phyloP scores from a whole-genome alignment of 2,113 vertebrate species.

The Percina caprodes region DNA sequence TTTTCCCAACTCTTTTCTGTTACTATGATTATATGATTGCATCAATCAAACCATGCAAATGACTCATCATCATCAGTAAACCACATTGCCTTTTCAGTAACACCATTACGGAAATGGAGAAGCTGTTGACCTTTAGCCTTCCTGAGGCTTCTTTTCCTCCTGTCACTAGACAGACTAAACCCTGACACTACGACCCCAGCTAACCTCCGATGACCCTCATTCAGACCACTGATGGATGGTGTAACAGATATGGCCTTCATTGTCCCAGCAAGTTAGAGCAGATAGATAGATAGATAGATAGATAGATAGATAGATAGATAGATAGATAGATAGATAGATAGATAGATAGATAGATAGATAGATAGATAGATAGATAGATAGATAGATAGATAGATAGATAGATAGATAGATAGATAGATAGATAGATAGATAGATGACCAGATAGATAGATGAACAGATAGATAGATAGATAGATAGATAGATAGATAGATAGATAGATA shows the following conservation, averaged over 20 bases:
- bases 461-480: too few species aligned
- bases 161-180: conserved; percentile 43
- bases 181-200: conserved; percentile 49
- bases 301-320: too few species aligned
- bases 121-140: conserved; percentile 61
- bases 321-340: too few species aligned
- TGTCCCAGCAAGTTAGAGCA: conserved; percentile 14
- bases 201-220: conserved; percentile 48
- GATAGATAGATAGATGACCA: too few species aligned
- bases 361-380: too few species aligned
- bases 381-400: too few species aligned
- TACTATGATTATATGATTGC: not conserved
- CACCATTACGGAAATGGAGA: conserved; percentile 62
- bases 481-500: too few species aligned
- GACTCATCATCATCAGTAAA: conserved; percentile 1
- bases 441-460: too few species aligned
- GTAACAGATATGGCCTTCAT: conserved; percentile 33
- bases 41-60: conserved; percentile 12
- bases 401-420: too few species aligned
- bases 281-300: not conserved
- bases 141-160: conserved; percentile 33
- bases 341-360: too few species aligned
- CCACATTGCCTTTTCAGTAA: conserved; percentile 22
- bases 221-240: conserved; percentile 43
- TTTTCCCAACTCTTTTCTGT: not conserved